Percentiles rank a stretch among this genome's conserved stretches.
phyloP scores from a whole-genome alignment of 2,888 invertebrate species.

The Clostera curtula region DNA sequence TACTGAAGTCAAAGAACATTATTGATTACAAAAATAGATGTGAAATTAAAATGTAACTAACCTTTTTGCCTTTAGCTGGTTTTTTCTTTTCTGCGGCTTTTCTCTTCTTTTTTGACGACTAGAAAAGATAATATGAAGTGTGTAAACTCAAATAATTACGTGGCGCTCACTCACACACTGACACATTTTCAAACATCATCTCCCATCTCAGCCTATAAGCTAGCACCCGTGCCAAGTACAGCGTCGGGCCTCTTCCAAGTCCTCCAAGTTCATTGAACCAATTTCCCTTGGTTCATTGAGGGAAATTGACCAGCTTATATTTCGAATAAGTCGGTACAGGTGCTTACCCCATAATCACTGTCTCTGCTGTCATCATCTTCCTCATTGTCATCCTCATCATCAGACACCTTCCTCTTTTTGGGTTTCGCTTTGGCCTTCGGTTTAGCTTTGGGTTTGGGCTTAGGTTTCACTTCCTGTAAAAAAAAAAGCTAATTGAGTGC shows the following conservation, averaged over 20 bases:
- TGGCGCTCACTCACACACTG: not conserved
- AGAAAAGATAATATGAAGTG: constrained; percentile 3
- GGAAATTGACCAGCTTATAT: constrained; percentile 6
- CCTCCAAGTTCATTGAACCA: constrained; percentile 7
- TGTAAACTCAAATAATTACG: not conserved
- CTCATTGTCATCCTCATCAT: constrained; percentile 14
- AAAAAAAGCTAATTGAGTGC: too few species aligned
- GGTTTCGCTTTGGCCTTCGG: too few species aligned
- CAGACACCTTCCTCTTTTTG: too few species aligned
- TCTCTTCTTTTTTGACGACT: constrained; percentile 12
- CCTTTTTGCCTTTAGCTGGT: constrained; percentile 53
- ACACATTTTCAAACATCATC: constrained; percentile 4
- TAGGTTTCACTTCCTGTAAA: too few species aligned
- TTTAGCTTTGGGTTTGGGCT: too few species aligned
- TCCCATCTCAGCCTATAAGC: constrained; percentile 9
- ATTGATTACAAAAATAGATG: not conserved
- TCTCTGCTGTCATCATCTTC: constrained; percentile 9
- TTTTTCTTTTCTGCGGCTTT: constrained; percentile 79
- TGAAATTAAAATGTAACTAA: constrained; percentile 10
- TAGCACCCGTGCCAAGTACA: too few species aligned
- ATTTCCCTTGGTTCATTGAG: constrained; percentile 1
- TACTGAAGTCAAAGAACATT: not conserved
- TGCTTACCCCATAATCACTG: constrained; percentile 15
- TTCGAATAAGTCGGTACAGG: not conserved
- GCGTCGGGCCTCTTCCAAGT: too few species aligned